A percentile compares a stretch with the other conserved stretches of the same genome.
These are phyloP conservation scores for Coecobrya sp. DNA, from an alignment of 2,888 invertebrate genomes.

Conservation along the genomic window DNA sequence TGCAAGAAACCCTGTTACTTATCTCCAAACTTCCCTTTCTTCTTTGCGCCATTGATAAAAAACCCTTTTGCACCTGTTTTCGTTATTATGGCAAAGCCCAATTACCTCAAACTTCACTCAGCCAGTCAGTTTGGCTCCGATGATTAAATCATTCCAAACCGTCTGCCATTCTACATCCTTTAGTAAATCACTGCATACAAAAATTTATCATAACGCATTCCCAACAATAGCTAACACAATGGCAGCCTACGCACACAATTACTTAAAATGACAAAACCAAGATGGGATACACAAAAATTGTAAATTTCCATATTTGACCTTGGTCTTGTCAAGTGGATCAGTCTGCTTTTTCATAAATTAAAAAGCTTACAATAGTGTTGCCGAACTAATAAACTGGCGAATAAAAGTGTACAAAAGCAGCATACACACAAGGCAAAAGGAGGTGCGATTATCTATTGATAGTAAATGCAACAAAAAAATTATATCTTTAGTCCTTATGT, in stretches of 20 bases:
- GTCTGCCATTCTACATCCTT: neutral
- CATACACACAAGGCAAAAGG: slow-evolving; percentile 30
- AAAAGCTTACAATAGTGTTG: slow-evolving; percentile 57
- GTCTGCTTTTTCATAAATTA: slow-evolving; percentile 59
- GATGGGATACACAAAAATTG: slow-evolving; percentile 55
- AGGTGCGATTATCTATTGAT: slow-evolving; percentile 21
- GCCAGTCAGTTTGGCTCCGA: neutral
- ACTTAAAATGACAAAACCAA: slow-evolving; percentile 62
- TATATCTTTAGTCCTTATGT: slow-evolving; percentile 66
- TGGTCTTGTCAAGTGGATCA: slow-evolving; percentile 77
- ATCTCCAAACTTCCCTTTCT: neutral
- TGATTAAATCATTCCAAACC: neutral
- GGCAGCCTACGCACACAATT: slow-evolving; percentile 71
- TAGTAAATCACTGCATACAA: slow-evolving; percentile 10
- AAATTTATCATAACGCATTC: neutral
- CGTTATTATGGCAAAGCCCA: neutral
- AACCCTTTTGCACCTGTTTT: neutral
- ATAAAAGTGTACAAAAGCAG: neutral
- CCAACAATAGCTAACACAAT: slow-evolving; percentile 26
- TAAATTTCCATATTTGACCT: slow-evolving; percentile 77
- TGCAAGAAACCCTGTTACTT: neutral
- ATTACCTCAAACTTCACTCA: slow-evolving; percentile 16
- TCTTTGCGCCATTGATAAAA: neutral
- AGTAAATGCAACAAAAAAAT: slow-evolving; percentile 43
- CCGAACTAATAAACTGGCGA: slow-evolving; percentile 31